Percentiles rank a stretch among this genome's conserved stretches.
Conservation (phyloP, 2,797 vertebrate genomes). For the Tenualosa ilisha region DNA sequence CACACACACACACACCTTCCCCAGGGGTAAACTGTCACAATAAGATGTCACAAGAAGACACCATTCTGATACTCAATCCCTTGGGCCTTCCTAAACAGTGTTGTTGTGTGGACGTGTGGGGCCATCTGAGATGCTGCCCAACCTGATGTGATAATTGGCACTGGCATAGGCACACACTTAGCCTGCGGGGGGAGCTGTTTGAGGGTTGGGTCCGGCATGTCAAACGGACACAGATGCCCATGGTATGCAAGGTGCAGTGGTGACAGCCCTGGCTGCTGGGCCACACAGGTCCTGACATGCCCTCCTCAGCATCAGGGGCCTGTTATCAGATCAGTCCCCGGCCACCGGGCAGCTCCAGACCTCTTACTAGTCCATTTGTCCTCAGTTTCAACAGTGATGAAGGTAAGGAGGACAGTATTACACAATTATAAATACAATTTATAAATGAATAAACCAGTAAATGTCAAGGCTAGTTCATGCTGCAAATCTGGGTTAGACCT, state of each 20-base stretch:
- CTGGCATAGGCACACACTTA: neutral
- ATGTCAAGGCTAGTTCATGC: too few species aligned
- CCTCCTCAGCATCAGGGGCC: neutral
- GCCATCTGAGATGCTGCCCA: neutral
- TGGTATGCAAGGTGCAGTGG: neutral
- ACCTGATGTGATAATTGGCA: neutral
- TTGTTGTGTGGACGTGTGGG: neutral
- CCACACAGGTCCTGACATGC: neutral
- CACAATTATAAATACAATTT: too few species aligned
- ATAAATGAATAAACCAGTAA: too few species aligned
- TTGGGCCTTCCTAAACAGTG: conserved; percentile 2
- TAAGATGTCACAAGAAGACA: neutral
- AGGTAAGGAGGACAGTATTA: too few species aligned
- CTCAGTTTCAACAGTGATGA: too few species aligned
- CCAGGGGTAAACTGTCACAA: neutral
- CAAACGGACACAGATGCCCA: neutral
- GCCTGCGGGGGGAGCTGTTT: neutral
- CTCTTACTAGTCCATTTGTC: neutral
- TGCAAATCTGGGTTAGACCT: too few species aligned
- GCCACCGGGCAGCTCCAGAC: neutral
- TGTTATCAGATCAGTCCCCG: neutral
- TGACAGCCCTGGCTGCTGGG: neutral
- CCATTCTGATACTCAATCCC: neutral
- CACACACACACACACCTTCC: neutral
- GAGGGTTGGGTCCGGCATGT: neutral